Conservation (phyloP, 2,113 vertebrate species). For the Meleagris gallopavo region DNA sequence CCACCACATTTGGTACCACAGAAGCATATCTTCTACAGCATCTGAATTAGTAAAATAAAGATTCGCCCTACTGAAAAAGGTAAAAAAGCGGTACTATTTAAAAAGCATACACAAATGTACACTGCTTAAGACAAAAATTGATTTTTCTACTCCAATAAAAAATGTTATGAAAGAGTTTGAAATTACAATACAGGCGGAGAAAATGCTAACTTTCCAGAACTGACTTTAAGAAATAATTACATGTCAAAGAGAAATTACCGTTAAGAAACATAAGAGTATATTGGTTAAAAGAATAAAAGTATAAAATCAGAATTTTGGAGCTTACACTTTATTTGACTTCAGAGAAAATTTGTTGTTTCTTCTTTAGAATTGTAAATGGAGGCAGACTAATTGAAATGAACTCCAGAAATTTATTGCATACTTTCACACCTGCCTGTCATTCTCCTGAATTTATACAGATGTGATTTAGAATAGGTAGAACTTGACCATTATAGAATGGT, state of each 20-base stretch:
- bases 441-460: not conserved
- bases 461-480: not conserved
- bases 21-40: not conserved
- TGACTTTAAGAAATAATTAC: not conserved
- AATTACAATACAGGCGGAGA: not conserved
- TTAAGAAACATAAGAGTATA: not conserved
- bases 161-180: not conserved
- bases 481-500: not conserved
- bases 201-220: not conserved
- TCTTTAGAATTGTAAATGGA: not conserved
- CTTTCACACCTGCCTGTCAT: not conserved
- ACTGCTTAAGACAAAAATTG: accelerated
- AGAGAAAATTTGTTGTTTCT: not conserved
- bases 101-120: not conserved
- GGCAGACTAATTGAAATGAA: not conserved
- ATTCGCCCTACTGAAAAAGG: not conserved
- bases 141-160: not conserved
- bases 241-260: not conserved
- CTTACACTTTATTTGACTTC: not conserved
- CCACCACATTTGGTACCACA: not conserved
- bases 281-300: not conserved
- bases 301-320: not conserved
- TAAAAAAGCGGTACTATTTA: not conserved
- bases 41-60: constrained; percentile 17
- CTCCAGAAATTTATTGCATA: not conserved